Base-by-base conservation (phyloP, 2,888 invertebrate genomes). In the Drosophila suboccidentalis region DNA sequence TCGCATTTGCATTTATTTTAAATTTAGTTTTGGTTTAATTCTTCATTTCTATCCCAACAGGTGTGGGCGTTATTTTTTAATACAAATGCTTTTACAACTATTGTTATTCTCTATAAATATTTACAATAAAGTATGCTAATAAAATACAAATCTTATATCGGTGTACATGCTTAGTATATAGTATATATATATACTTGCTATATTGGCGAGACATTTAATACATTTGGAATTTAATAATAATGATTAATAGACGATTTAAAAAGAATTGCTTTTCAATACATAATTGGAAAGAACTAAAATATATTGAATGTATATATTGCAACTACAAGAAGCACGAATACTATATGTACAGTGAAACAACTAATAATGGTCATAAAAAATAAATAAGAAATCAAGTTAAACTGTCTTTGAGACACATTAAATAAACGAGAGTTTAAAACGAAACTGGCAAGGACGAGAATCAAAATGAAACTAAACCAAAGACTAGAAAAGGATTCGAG, bases 401-500 rank as follows among this genome's bases (percentile, higher is more conserved):
- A 54, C 39, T 13, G 63, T 32, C 50, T 67, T 53, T 5, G 34
- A 50, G 55, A 57, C 19, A 68, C 13, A 43, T 34, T 34, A 10
- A 17, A 41, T 15, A 17, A 26, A 17, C 32, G 11, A 36, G 29
- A 51, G 17, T 22, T 49, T 39, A 1, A 32, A 54, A 61, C 46
- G 47, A 73, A 65, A 73, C 61, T 72, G 64, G 62, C 57, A 39
- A 44, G 13, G 11, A 47, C 5, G 39, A 43, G 34, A 62, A 50
- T 47, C 38, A 43, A 43, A 39, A 38, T 32, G 43, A 70, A 66
- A 47, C 44, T 22, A 60, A 49, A 39, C n/a, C 39, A 51, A 66
- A 39, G 84, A 83, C 84, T 83, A 83, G 80, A 71, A 49, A 50
- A 15, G 11, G 5, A 63, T 39, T 53, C 22, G 50, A 44, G 22